phyloP scores from a whole-genome alignment of 2,797 vertebrate genomes.

The Microctenopoma steveboyesi region DNA sequence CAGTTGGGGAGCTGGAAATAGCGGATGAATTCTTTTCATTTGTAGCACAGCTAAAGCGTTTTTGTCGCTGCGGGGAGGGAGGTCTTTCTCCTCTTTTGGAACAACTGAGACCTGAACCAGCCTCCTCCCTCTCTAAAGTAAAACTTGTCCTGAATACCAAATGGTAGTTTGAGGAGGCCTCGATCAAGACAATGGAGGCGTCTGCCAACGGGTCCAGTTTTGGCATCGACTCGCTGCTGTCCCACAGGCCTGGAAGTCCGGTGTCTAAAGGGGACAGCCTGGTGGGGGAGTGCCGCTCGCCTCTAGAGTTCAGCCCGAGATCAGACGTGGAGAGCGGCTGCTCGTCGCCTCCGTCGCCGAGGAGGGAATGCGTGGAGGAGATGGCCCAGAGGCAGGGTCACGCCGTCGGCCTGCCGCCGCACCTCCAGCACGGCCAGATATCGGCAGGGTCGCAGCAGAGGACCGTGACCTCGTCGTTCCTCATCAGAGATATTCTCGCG shows the following conservation, averaged over 20 bases:
- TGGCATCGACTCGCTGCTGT: slow-evolving; percentile 98
- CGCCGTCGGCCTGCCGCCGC: slow-evolving; percentile 86
- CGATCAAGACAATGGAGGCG: slow-evolving; percentile 89
- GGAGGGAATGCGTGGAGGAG: slow-evolving; percentile 90
- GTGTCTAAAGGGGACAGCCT: slow-evolving; percentile 90
- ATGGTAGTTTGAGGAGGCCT: slow-evolving; percentile 84
- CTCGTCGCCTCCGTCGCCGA: slow-evolving; percentile 91
- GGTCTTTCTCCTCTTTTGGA: slow-evolving; percentile 65
- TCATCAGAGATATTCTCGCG: slow-evolving; percentile 97
- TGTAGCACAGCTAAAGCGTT: slow-evolving; percentile 32
- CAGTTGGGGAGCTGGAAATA: slow-evolving; percentile 53
- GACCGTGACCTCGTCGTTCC: slow-evolving; percentile 97
- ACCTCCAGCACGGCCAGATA: slow-evolving; percentile 89
- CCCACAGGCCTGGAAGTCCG: slow-evolving; percentile 93
- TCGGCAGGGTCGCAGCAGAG: slow-evolving; percentile 93
- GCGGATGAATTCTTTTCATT: slow-evolving; percentile 65
- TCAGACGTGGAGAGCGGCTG: slow-evolving; percentile 93
- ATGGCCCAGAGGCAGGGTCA: slow-evolving; percentile 84
- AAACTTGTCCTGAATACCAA: slow-evolving; percentile 79
- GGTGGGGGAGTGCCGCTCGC: slow-evolving; percentile 90
- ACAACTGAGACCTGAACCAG: slow-evolving; percentile 54
- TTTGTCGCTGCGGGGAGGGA: slow-evolving; percentile 33
- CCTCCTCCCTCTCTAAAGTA: slow-evolving; percentile 32
- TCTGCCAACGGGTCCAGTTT: slow-evolving; percentile 94
- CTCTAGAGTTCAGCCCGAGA: slow-evolving; percentile 93